Evolutionary conservation across 2,113 vertebrate genomes (phyloP).

Genomic region (Equus przewalskii): DNA sequence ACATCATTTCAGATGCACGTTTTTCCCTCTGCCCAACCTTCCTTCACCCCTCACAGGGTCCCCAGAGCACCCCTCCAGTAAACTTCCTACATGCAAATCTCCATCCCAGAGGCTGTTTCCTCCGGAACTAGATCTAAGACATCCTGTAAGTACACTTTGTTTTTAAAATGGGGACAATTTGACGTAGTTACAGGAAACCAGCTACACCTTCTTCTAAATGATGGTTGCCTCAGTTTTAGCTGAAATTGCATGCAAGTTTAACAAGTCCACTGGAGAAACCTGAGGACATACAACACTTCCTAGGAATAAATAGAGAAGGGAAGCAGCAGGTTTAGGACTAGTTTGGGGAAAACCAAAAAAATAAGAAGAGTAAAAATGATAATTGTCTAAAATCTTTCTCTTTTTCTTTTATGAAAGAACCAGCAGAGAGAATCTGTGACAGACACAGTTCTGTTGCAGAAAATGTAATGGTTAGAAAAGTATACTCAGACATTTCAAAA

Average conservation of each 20-base stretch:
- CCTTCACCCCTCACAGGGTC: background rate
- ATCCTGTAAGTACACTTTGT: background rate
- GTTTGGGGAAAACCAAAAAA: background rate
- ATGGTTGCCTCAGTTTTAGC: background rate
- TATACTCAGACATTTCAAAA: background rate
- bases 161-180: background rate
- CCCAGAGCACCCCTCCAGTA: background rate
- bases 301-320: background rate
- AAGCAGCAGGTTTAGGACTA: background rate
- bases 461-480: constrained; percentile 2
- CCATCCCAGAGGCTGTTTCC: background rate
- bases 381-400: background rate
- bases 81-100: background rate
- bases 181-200: background rate
- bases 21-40: background rate
- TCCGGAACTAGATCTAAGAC: background rate
- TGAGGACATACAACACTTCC: background rate
- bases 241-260: background rate
- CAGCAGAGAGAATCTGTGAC: background rate
- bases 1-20: background rate
- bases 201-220: background rate
- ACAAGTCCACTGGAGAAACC: background rate
- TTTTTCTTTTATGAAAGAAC: background rate
- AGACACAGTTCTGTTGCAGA: background rate
- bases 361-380: background rate